Evolutionary conservation across 2,797 vertebrate genomes (phyloP), one percentile per base, ranked within the genome.

Genomic region (Podarcis lilfordi): DNA sequence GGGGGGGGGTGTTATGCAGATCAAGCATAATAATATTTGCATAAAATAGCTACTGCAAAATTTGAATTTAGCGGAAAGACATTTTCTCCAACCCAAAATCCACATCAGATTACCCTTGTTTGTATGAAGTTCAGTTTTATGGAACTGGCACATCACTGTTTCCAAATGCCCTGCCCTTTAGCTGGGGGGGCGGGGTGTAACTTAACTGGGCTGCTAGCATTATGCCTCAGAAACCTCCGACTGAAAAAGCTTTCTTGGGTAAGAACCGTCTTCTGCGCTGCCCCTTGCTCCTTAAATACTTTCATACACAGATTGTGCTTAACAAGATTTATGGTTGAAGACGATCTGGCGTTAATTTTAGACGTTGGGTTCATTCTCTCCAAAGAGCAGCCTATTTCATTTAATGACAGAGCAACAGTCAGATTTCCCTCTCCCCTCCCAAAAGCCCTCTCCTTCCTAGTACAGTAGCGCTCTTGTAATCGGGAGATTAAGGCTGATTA

Each of bases 401-500:
- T 82, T 93, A 92, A 95, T 90, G 91, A 93, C 92, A 93, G 90
- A 91, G 89, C 92, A 92, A 90, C 92, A 71, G 43, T 93, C 93
- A 90, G 66, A 88, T 40, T 89, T 86, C 71, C 78, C 69, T 61
- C 71, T 35, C 29, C 72, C 40, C 79, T 35, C 80, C 50, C 2
- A 85, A 80, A 93, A 91, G 87, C 93, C 86, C 76, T 86, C 88
- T 88, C 85, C 75, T 87, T 74, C 76, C 79, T 82, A 93, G 95
- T 94, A 95, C 97, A 97, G 96, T 95, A 96, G 96, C 89, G 43
- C 92, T 86, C 95, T 50, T 91, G 93, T 96, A 96, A 97, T 97
- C 96, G 87, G 79, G 95, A 97, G 97, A 98, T 97, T 97, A 98
- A 97, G 93, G 96, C 93, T 92, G 96, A 89, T 96, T 95, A 96